Base-by-base conservation (phyloP, 2,888 invertebrate species). In the Stomorhina lunata region DNA sequence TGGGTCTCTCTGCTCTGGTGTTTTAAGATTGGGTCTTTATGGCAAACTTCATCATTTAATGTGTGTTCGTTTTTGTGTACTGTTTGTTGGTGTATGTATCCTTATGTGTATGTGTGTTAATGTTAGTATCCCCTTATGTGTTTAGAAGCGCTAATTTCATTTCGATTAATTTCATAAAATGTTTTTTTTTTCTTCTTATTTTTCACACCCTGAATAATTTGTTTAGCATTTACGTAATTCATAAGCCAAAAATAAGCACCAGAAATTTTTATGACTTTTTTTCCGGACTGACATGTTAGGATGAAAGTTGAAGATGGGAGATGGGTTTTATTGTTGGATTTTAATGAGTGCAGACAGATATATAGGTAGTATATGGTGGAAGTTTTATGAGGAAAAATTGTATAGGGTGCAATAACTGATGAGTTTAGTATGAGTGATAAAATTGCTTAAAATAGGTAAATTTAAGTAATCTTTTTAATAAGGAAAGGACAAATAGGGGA, bases 91-190 rank as follows among this genome's bases (percentile, higher is more conserved):
- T 12, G n/a, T 48, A 17, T 40, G 0, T 40, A 29, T n/a, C n/a
- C n/a, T n/a, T n/a, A 15, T 17, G 6, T 17, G 4, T 20, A 7
- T 32, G 10, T 32, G 20, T 22, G 6, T 22, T 2, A 9, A 4
- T 27, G 15, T 48, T n/a, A n/a, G n/a, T n/a, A n/a, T n/a, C n/a
- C n/a, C n/a, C 4, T 9, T 17, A 20, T 34, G 43, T 12, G 37
- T 53, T 80, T 25, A 15, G 63, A 48, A 45, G 63, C 55, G 75
- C 59, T 80, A 75, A 75, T 63, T 69, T 69, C 55, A 34, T 75
- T 80, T 75, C 63, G 43, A 80, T 80, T 80, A 80, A 63, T 75
- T 78, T 65, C 55, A 63, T 71, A 55, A 63, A 45, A 55, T 37
- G 55, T 29, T 29, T 29, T 25, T 55, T 12, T 50, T 50, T 50